Evolutionary conservation across 2,113 vertebrate species (phyloP), one percentile per base, ranked within the genome.

Genomic region (Acanthisitta chloris): DNA sequence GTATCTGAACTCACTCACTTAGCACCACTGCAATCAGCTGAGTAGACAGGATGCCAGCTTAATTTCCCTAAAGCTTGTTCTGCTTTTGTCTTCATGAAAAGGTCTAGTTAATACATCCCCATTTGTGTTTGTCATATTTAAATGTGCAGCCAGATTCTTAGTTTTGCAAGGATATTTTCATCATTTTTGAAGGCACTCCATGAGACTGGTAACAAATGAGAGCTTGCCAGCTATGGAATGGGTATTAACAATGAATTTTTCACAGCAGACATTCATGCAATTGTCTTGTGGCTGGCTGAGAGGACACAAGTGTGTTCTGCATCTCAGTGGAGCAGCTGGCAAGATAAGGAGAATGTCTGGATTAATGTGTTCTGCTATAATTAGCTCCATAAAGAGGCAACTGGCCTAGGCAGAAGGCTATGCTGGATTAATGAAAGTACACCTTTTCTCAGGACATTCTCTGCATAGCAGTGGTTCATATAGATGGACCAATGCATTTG

Each of bases 301-400:
- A 86, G 61, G 83, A 84, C 77, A 49, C 52, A 84, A 89, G 52
- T 79, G 73, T 88, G 54, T 91, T 92, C 88, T 94, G 73, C 83
- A 67, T 92, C 91, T 96, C 81, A 72, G 89, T 89, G 86, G 89
- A 92, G 77, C 88, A 95, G 89, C 81, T 95, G 94, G 92, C 61
- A 94, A 84, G 57, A 84, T 86, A 81, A 90, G 59, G 80, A 84
- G 51, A 74, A 33, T 87, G 69, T 81, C 71, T 93, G 91, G 64
- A 83, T 96, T 86, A 91, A 94, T 90, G 59, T 66, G 26, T 46
- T 93, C 29, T 88, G 34, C 64, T 94, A 38, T 92, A 79, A 92
- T 95, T 95, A 93, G 59, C 51, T 92, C 55, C 4, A 3, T 76
- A 66, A 94, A 95, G 64, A 83, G 34, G 38, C 77, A 90, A 13